A percentile compares a stretch with the other conserved stretches of the same genome.
Evolutionary conservation across 2,888 invertebrate species (phyloP).

Genomic region (Arctia plantaginis): DNA sequence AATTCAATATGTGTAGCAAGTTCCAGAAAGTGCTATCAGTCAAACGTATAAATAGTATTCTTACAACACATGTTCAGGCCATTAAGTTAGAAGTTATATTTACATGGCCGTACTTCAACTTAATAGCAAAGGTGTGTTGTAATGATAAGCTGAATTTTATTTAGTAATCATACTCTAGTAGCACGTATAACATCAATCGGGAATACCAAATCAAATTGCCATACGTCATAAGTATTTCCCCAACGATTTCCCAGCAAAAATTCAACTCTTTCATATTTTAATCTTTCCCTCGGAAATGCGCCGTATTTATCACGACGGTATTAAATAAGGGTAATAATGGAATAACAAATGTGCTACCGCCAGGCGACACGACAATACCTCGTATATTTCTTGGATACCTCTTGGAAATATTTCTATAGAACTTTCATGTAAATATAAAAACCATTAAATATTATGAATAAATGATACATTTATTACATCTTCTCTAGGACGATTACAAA

Average conservation of each 20-base stretch:
- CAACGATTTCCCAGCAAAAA: slow-evolving; percentile 58
- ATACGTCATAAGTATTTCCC: slow-evolving; percentile 42
- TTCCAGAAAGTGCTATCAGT: too few relatives aligned
- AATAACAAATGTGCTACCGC: slow-evolving; percentile 74
- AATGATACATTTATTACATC: neutral
- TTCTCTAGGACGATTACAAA: neutral
- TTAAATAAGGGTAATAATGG: slow-evolving; percentile 80
- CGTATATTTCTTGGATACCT: slow-evolving; percentile 29
- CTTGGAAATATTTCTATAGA: slow-evolving; percentile 37
- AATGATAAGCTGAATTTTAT: neutral
- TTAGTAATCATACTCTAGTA: neutral
- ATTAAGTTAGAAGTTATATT: neutral
- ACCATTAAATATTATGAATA: neutral
- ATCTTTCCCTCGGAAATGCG: slow-evolving; percentile 62
- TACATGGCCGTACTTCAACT: neutral
- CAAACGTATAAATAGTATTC: too few relatives aligned
- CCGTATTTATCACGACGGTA: slow-evolving; percentile 73
- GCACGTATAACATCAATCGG: slow-evolving; percentile 20
- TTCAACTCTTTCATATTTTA: slow-evolving; percentile 72
- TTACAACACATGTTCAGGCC: neutral
- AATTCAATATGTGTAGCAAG: too few relatives aligned
- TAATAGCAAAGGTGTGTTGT: neutral
- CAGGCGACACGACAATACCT: slow-evolving; percentile 63
- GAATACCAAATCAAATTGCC: slow-evolving; percentile 31
- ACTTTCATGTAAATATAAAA: slow-evolving; percentile 31